Evolutionary conservation across 2,888 invertebrate species (phyloP).

Genomic region (Pardosa pseudoannulata): DNA sequence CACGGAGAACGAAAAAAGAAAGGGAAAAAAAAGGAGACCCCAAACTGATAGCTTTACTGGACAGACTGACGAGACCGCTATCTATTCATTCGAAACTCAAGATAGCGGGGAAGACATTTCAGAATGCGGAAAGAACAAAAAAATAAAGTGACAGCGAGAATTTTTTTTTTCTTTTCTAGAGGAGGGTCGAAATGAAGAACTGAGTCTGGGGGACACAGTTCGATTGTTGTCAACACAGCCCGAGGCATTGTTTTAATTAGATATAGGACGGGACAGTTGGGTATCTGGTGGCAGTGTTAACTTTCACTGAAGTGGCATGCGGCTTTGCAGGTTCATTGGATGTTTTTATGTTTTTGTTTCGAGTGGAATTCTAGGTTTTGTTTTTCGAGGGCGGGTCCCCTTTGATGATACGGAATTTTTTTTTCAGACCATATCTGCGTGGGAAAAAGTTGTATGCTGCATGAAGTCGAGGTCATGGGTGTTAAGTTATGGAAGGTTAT

Average conservation of each 20-base stretch:
- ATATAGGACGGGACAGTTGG: constrained; percentile 43
- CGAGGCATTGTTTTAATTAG: constrained; percentile 67
- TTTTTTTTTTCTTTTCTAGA: constrained; percentile 16
- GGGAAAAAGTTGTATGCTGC: constrained; percentile 13
- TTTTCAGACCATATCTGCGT: background rate
- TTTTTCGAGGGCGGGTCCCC: constrained; percentile 26
- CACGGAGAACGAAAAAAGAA: constrained; percentile 24
- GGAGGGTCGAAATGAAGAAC: constrained; percentile 38
- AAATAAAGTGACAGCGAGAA: constrained; percentile 9
- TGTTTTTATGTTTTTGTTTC: constrained; percentile 20
- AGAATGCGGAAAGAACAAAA: constrained; percentile 58
- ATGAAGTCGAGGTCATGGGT: background rate
- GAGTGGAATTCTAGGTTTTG: constrained; percentile 23
- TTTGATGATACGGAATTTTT: constrained; percentile 31
- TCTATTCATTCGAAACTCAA: constrained; percentile 43
- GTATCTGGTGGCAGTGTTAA: constrained; percentile 55
- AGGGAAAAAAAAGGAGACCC: constrained; percentile 22
- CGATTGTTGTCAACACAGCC: constrained; percentile 67
- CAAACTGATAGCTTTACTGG: constrained; percentile 57
- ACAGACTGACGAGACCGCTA: constrained; percentile 33
- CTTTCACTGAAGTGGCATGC: constrained; percentile 56
- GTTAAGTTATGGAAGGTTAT: constrained; percentile 15
- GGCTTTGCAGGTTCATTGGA: constrained; percentile 35
- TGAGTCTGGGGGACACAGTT: constrained; percentile 41
- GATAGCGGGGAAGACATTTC: constrained; percentile 59